Conservation (phyloP, 2,797 vertebrate genomes). For the Kryptolebias ocellatus region DNA sequence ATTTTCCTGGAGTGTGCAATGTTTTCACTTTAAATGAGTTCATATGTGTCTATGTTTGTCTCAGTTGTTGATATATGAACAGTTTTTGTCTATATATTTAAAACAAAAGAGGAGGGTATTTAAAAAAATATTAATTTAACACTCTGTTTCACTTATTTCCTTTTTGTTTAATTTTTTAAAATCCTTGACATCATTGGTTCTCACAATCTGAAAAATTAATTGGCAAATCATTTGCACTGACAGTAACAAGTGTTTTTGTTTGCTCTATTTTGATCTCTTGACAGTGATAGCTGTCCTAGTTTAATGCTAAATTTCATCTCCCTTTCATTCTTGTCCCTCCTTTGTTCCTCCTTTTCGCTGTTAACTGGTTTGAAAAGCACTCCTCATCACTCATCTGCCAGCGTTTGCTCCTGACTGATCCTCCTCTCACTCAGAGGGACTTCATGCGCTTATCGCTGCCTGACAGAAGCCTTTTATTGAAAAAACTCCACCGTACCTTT, state of each 20-base stretch:
- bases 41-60: not conserved
- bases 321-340: not conserved
- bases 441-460: conserved; percentile 50
- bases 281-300: not conserved
- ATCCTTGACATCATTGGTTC: too few species aligned
- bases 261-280: not conserved
- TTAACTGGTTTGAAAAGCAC: conserved; percentile 42
- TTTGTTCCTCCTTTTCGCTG: conserved; percentile 22
- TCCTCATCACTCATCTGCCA: conserved; percentile 52
- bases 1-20: not conserved
- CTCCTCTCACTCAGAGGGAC: conserved; percentile 40
- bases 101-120: not conserved
- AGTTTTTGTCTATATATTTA: not conserved
- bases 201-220: not conserved
- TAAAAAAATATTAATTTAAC: too few species aligned
- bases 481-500: conserved; percentile 41
- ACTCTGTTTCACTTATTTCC: not conserved
- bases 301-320: not conserved
- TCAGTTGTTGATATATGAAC: too few species aligned
- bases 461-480: conserved; percentile 56
- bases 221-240: not conserved
- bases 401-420: conserved; percentile 53
- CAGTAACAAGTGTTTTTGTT: not conserved
- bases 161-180: too few species aligned
- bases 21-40: not conserved